Conservation (phyloP, 1,140 invertebrate genomes). For the Dolichoris vasculosae region DNA sequence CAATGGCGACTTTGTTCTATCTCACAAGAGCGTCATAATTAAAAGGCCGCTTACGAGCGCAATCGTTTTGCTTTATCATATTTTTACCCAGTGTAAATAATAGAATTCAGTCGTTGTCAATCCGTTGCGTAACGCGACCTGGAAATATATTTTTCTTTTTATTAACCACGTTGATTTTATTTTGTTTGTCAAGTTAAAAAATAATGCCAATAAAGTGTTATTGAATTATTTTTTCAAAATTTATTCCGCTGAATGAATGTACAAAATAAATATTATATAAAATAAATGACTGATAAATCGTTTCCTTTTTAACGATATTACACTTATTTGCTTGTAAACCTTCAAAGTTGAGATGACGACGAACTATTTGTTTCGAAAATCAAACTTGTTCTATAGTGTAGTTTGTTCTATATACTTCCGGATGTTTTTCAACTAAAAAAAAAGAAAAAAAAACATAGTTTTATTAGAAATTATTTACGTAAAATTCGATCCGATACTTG, state of each 20-base stretch:
- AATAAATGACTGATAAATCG: neutral
- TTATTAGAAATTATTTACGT: no score
- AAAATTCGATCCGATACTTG: no score
- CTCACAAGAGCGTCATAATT: constrained; percentile 33
- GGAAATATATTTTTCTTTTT: constrained; percentile 20
- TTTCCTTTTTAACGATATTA: neutral
- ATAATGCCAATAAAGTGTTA: neutral
- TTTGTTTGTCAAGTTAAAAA: neutral
- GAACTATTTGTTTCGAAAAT: neutral
- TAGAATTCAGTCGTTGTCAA: constrained; percentile 4
- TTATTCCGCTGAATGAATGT: neutral
- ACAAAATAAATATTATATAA: neutral
- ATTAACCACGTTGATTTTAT: neutral
- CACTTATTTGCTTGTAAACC: neutral
- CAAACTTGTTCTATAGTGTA: no score
- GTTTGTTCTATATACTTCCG: no score
- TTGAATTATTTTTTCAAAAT: neutral
- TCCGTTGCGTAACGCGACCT: constrained; percentile 7
- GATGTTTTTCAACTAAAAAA: no score
- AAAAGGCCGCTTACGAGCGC: constrained; percentile 26
- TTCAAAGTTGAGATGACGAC: neutral
- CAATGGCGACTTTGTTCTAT: constrained; percentile 19
- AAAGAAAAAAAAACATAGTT: no score
- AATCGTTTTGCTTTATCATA: constrained; percentile 40
- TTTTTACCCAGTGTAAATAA: constrained; percentile 31